These are phyloP conservation scores for Onychostruthus taczanowskii DNA, from an alignment of 2,113 vertebrate genomes.

Conservation along the genomic window DNA sequence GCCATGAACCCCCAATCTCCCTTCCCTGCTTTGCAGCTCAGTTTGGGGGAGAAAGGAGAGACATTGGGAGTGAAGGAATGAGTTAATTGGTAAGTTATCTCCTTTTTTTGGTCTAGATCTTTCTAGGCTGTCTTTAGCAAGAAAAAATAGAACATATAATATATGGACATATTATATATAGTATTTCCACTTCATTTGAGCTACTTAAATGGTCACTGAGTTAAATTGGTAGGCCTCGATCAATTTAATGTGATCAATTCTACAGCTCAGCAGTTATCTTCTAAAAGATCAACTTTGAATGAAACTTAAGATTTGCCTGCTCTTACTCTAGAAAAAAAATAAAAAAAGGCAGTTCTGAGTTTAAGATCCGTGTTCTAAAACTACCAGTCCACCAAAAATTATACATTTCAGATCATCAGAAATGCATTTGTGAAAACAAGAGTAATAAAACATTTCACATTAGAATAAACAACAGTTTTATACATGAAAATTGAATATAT, in stretches of 20 bases:
- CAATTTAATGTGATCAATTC: neutral
- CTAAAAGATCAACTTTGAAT: neutral
- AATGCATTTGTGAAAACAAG: neutral
- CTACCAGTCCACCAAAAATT: neutral
- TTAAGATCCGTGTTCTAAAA: neutral
- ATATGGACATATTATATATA: neutral
- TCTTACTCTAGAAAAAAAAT: neutral
- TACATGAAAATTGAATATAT: neutral
- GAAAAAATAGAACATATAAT: neutral
- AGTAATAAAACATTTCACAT: neutral
- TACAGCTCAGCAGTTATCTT: neutral
- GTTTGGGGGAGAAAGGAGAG: neutral
- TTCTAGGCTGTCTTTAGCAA: neutral
- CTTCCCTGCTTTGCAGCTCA: neutral
- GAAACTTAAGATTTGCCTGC: neutral
- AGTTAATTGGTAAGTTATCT: neutral
- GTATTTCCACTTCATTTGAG: neutral
- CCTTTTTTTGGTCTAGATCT: neutral
- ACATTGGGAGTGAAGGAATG: neutral
- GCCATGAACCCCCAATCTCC: accelerated
- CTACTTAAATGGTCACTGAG: neutral
- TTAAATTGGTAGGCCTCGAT: neutral
- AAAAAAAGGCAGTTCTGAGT: neutral
- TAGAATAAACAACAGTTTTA: neutral
- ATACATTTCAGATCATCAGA: neutral